Base-by-base conservation (phyloP, 2,888 invertebrate genomes). In the Hirtodrosophila alboralis region DNA sequence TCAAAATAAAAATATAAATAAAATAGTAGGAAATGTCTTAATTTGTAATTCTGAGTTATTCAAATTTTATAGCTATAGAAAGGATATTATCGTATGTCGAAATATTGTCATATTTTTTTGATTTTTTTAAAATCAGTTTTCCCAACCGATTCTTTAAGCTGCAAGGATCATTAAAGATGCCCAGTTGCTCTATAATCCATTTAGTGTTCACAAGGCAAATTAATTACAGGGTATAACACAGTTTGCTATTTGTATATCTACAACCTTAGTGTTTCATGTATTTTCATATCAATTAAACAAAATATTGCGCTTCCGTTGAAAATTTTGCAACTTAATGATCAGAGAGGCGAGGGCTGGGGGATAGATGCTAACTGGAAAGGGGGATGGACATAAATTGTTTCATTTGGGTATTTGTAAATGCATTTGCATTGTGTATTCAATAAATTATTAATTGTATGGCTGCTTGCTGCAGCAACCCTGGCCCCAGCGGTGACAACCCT, bases 241-340 rank as follows among this genome's bases (percentile, higher is more conserved):
- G 41, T 6, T 33, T 3, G 14, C 5, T 4, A 36, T n/a, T 21
- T 13, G 1, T 33, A n/a, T n/a, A n/a, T n/a, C 2, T 1, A n/a
- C 4, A 2, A 3, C 21, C 27, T 9, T 9, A 6, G 40, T 49
- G 43, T 41, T 61, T 33, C 36, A 36, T 49, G 56, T 44, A 40
- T 53, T 72, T 72, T 43, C 52, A 72, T 80, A 73, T 65, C 77
- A 81, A 84, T 84, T 76, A 81, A 81, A 73, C 74, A 56, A 23
- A 23, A 23, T 7, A 64, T 58, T 75, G 57, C 58, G 66, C 66
- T 84, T 81, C 78, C 74, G 77, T 73, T 77, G 60, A 60, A 76
- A 64, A 57, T 47, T 52, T 41, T 27, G 28, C 14, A n/a, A n/a
- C n/a, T n/a, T n/a, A n/a, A n/a, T n/a, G n/a, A n/a, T n/a, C 21